Evolutionary conservation across 2,797 vertebrate species (phyloP).

Genomic region (Liasis olivaceus): DNA sequence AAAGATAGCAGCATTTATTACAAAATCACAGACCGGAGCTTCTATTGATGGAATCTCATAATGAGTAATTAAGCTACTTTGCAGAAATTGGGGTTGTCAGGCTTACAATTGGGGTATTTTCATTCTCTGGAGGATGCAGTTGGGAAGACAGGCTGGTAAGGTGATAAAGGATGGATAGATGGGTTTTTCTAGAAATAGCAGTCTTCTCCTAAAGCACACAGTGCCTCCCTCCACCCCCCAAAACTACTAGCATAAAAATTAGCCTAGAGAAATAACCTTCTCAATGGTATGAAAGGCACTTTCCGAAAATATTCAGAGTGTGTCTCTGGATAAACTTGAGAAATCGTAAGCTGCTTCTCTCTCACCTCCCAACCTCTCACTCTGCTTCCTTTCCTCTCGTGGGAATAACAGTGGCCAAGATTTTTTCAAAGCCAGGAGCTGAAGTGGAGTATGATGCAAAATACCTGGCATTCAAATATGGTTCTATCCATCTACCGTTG

Average conservation of each 20-base stretch:
- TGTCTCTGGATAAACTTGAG: conserved; percentile 41
- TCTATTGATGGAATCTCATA: conserved; percentile 78
- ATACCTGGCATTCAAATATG: neutral
- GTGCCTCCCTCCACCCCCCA: conserved; percentile 1
- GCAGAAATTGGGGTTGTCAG: conserved; percentile 72
- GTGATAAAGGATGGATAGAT: conserved; percentile 65
- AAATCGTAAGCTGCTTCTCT: neutral
- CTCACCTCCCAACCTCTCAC: neutral
- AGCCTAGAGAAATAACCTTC: conserved; percentile 54
- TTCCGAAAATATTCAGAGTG: conserved; percentile 47
- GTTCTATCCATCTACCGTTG: neutral
- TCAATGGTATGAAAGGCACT: conserved; percentile 44
- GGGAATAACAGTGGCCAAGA: neutral
- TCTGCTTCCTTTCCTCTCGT: conserved; percentile 10
- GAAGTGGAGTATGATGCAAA: neutral
- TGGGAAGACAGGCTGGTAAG: conserved; percentile 68
- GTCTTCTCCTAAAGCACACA: conserved; percentile 37
- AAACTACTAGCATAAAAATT: conserved; percentile 57
- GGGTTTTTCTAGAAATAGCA: conserved; percentile 67
- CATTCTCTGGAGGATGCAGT: conserved; percentile 70
- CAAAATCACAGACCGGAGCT: conserved; percentile 77
- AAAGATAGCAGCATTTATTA: conserved; percentile 79
- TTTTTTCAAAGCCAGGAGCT: conserved; percentile 23
- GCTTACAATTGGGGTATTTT: conserved; percentile 70
- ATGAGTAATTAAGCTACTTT: conserved; percentile 81